Evolutionary conservation across 1,140 invertebrate genomes (phyloP).

Genomic region (Hestina assimilis): DNA sequence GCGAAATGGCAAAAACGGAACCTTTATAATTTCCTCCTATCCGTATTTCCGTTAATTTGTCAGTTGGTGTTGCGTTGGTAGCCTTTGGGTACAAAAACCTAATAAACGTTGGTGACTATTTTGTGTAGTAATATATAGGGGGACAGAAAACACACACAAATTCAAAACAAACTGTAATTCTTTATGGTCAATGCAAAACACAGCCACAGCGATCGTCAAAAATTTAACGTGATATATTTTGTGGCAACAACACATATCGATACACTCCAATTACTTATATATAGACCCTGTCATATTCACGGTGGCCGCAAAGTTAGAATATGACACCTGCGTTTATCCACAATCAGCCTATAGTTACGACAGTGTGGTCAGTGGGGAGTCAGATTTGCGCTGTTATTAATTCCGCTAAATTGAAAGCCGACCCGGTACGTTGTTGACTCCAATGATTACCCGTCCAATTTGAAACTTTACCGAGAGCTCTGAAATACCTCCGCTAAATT

Average conservation of each 20-base stretch:
- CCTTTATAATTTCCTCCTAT: too few species aligned
- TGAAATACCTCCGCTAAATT: constrained; percentile 26
- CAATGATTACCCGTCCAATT: constrained; percentile 38
- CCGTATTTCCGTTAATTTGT: too few species aligned
- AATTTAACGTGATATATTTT: too few species aligned
- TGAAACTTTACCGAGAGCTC: constrained; percentile 33
- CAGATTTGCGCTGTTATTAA: constrained; percentile 44
- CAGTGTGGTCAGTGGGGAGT: constrained; percentile 28
- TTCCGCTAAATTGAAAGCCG: constrained; percentile 48
- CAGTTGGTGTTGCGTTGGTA: too few species aligned
- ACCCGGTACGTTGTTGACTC: constrained; percentile 35
- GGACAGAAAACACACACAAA: too few species aligned
- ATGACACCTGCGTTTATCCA: constrained; percentile 31
- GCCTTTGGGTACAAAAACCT: too few species aligned
- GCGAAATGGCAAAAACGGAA: too few species aligned
- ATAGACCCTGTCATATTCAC: constrained; percentile 14
- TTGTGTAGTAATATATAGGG: too few species aligned
- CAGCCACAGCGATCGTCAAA: too few species aligned
- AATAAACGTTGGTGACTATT: too few species aligned
- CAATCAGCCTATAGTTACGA: constrained; percentile 23
- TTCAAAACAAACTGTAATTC: too few species aligned
- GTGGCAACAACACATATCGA: background rate
- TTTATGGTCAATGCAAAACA: too few species aligned
- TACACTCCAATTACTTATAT: background rate
- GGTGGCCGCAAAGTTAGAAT: constrained; percentile 28